Evolutionary conservation across 2,888 invertebrate species (phyloP).

Genomic region (Microchrysa polita): DNA sequence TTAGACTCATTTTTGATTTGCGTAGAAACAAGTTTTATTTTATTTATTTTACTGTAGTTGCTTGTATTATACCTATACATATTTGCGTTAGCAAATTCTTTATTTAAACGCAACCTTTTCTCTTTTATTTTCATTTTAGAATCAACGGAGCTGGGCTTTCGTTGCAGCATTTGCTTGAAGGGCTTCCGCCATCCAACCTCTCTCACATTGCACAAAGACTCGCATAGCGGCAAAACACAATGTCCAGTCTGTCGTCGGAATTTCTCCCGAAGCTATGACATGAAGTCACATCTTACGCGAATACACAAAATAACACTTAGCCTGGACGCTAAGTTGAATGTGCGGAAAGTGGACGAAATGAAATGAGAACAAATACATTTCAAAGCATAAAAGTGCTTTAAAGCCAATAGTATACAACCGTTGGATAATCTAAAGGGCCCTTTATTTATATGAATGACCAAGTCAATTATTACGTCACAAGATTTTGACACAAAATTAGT

Average conservation of each 20-base stretch:
- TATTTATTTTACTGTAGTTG: slow-evolving; percentile 21
- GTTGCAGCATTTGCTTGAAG: slow-evolving; percentile 72
- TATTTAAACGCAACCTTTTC: no score
- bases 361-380: neutral
- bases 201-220: slow-evolving; percentile 70
- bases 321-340: slow-evolving; percentile 46
- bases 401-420: no score
- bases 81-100: neutral
- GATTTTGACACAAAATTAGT: no score
- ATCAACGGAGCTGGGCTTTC: slow-evolving; percentile 66
- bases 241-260: slow-evolving; percentile 72
- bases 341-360: slow-evolving; percentile 18
- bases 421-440: no score
- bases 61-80: neutral
- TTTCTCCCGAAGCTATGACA: slow-evolving; percentile 71
- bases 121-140: slow-evolving; percentile 33
- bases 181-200: slow-evolving; percentile 73
- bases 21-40: slow-evolving; percentile 37
- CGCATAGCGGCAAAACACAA: slow-evolving; percentile 72
- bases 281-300: slow-evolving; percentile 70
- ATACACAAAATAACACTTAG: slow-evolving; percentile 66
- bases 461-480: no score
- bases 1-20: slow-evolving; percentile 14
- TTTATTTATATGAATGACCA: no score
- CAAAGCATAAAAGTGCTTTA: neutral